Percentiles rank a stretch among this genome's conserved stretches.
Conservation (phyloP, 2,113 vertebrate genomes). For the Serinus canaria region DNA sequence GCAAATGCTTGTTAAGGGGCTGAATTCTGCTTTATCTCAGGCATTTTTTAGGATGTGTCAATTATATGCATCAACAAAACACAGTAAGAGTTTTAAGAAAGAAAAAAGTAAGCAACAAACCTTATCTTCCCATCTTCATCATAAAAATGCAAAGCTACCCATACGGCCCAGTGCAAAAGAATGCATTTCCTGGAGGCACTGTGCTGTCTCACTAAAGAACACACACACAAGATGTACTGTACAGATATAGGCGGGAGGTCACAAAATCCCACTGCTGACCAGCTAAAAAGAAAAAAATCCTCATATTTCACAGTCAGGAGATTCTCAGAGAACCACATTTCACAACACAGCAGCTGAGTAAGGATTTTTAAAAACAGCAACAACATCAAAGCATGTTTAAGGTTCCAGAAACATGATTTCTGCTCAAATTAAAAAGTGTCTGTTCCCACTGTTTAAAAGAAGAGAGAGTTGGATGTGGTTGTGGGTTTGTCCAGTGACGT, state of each 20-base stretch:
- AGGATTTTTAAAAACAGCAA: conserved; percentile 21
- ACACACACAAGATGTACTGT: conserved; percentile 30
- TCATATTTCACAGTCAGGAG: conserved; percentile 1
- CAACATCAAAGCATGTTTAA: conserved; percentile 23
- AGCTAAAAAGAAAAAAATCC: not conserved
- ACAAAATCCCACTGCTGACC: conserved; percentile 35
- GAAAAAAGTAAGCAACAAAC: conserved; percentile 5
- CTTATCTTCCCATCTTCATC: conserved; percentile 57
- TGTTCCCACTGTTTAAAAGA: not conserved
- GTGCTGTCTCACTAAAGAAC: not conserved
- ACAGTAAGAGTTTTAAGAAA: not conserved
- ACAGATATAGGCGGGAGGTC: conserved; percentile 28
- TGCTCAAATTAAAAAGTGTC: conserved; percentile 1
- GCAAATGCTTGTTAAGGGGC: not conserved
- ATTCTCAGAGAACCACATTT: conserved; percentile 32
- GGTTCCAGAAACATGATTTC: not conserved
- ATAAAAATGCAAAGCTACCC: conserved; percentile 52
- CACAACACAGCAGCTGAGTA: conserved; percentile 36
- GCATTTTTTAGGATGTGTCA: not conserved
- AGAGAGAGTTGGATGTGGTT: not conserved
- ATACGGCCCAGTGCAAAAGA: conserved; percentile 57
- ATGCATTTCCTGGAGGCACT: conserved; percentile 58
- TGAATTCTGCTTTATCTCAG: conserved; percentile 14
- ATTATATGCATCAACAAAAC: not conserved
- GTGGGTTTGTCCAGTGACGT: not conserved